phyloP scores from a whole-genome alignment of 1,140 invertebrate genomes.

The Patella vulgata region DNA sequence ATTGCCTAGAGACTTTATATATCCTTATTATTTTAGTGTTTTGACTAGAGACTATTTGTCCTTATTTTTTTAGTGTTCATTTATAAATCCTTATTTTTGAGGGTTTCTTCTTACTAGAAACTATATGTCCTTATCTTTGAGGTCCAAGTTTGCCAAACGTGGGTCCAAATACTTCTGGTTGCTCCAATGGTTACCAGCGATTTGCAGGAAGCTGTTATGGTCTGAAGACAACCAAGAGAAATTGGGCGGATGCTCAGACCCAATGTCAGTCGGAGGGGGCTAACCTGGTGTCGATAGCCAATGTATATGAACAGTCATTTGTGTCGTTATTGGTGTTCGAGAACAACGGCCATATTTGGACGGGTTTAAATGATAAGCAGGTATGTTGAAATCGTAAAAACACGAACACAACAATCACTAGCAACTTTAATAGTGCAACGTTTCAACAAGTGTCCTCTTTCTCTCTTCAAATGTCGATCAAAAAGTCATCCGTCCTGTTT shows the following conservation, averaged over 20 bases:
- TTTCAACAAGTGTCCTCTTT: no score
- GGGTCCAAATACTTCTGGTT: slow-evolving; percentile 11
- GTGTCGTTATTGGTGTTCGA: neutral
- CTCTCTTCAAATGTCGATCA: slow-evolving; percentile 13
- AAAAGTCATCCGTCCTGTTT: slow-evolving; percentile 9
- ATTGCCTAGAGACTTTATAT: no score
- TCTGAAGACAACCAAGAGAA: neutral
- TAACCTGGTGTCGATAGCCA: slow-evolving; percentile 17
- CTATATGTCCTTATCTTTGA: no score
- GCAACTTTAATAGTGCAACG: no score
- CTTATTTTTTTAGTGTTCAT: no score
- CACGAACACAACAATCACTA: slow-evolving; percentile 14
- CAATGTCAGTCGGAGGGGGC: slow-evolving; percentile 10
- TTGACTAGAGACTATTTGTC: neutral
- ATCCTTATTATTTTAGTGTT: neutral
- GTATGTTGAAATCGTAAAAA: slow-evolving; percentile 1
- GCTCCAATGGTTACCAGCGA: slow-evolving; percentile 9
- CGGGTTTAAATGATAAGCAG: neutral
- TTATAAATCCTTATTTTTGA: no score
- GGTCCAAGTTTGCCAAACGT: slow-evolving; percentile 1
- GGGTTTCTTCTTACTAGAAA: no score
- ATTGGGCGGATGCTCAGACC: slow-evolving; percentile 12
- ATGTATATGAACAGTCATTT: slow-evolving; percentile 6
- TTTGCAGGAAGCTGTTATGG: slow-evolving; percentile 25
- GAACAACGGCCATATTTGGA: neutral